These are phyloP conservation scores for Epizoanthus fatuus DNA, from an alignment of 92 coral and sea anemone genomes.

Conservation along the genomic window DNA sequence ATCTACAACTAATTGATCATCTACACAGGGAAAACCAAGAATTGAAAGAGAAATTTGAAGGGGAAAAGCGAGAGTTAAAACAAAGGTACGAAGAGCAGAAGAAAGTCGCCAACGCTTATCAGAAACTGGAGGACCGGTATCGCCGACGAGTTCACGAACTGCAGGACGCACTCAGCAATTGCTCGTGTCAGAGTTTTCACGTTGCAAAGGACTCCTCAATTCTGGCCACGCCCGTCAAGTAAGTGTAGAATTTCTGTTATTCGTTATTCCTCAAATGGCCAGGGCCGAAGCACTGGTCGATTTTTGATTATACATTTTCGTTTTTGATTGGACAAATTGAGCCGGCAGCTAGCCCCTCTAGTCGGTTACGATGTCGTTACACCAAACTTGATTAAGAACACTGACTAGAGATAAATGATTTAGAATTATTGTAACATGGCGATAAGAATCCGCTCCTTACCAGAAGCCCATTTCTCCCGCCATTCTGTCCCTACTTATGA, in stretches of 20 bases:
- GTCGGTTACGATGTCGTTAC: too few species aligned
- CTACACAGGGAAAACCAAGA: slow-evolving; percentile 80
- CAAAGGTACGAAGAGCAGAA: slow-evolving; percentile 97
- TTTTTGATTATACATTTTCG: not conserved
- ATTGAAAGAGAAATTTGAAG: slow-evolving; percentile 80
- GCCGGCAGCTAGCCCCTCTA: too few species aligned
- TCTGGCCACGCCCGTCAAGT: slow-evolving; percentile 49
- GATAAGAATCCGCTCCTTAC: too few species aligned
- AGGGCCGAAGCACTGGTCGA: not conserved
- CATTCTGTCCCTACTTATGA: too few species aligned
- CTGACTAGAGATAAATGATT: too few species aligned
- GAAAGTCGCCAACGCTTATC: slow-evolving; percentile 99
- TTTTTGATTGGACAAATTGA: not conserved
- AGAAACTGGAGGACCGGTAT: slow-evolving; percentile 97
- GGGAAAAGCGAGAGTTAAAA: slow-evolving; percentile 85
- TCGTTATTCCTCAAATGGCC: not conserved
- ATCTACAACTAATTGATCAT: slow-evolving; percentile 72
- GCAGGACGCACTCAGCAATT: slow-evolving; percentile 92
- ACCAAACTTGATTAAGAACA: too few species aligned
- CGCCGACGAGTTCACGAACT: slow-evolving; percentile 95
- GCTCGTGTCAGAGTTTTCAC: slow-evolving; percentile 85
- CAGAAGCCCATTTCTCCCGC: too few species aligned
- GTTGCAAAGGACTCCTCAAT: slow-evolving; percentile 45
- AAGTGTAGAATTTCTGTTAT: slow-evolving; percentile 20
- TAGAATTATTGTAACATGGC: too few species aligned